phyloP scores from a whole-genome alignment of 2,888 invertebrate genomes.

The Dascillus cervinus region DNA sequence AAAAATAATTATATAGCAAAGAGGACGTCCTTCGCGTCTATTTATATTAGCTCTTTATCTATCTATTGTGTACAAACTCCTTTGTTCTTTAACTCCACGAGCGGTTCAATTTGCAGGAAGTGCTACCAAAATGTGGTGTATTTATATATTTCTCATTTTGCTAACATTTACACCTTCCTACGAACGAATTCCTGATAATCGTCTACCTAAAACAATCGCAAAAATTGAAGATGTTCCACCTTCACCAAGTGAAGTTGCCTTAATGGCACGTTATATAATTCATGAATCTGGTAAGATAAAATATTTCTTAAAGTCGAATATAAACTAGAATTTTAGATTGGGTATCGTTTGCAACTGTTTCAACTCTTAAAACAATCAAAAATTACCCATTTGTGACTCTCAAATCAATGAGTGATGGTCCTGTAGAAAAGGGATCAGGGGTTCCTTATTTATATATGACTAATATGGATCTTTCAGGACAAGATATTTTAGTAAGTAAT shows the following conservation, averaged over 20 bases:
- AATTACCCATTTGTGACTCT: constrained; percentile 64
- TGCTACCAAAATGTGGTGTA: no score
- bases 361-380: constrained; percentile 49
- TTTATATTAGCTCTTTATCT: no score
- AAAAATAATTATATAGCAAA: no score
- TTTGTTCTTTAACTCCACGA: no score
- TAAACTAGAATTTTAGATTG: constrained; percentile 50
- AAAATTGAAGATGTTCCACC: constrained; percentile 53
- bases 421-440: constrained; percentile 58
- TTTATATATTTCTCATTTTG: no score
- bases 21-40: no score
- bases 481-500: constrained; percentile 55
- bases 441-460: constrained; percentile 69
- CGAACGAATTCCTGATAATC: no score
- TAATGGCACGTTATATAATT: constrained; percentile 66
- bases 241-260: constrained; percentile 52
- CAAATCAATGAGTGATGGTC: constrained; percentile 65
- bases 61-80: no score
- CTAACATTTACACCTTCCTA: no score
- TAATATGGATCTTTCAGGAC: constrained; percentile 59
- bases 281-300: constrained; percentile 54
- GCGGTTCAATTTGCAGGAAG: no score
- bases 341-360: constrained; percentile 65
- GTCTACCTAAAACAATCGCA: no score
- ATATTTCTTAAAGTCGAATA: constrained; percentile 3